Percentiles rank a stretch among this genome's conserved stretches.
These are phyloP conservation scores for Archips crataeganus DNA, from an alignment of 2,888 invertebrate species.

Conservation along the genomic window DNA sequence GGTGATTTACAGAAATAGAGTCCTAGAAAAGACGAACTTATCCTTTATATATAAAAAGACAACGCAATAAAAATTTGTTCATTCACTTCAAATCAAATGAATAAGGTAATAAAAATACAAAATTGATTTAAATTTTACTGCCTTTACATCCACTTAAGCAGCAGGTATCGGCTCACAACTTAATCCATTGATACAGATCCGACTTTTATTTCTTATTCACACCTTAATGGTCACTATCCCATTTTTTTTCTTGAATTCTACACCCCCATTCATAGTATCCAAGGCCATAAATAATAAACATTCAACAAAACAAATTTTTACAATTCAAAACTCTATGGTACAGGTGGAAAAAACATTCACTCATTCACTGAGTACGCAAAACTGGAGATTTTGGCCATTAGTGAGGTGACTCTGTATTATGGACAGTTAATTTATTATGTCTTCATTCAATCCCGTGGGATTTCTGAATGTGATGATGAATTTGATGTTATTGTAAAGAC, in stretches of 20 bases:
- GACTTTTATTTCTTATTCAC: constrained; percentile 41
- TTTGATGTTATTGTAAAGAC: constrained; percentile 58
- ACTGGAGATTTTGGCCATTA: constrained; percentile 54
- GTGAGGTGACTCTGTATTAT: constrained; percentile 56
- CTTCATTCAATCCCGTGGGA: constrained; percentile 81
- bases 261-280: constrained; percentile 51
- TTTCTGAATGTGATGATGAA: constrained; percentile 64
- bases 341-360: constrained; percentile 67
- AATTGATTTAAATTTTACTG: constrained; percentile 39
- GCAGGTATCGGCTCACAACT: constrained; percentile 44
- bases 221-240: constrained; percentile 50
- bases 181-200: constrained; percentile 50
- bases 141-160: constrained; percentile 29
- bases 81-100: constrained; percentile 12
- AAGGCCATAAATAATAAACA: constrained; percentile 76
- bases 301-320: constrained; percentile 82
- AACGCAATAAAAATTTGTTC: constrained; percentile 16
- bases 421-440: constrained; percentile 69
- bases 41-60: background rate
- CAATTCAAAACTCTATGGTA: constrained; percentile 63
- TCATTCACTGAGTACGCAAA: constrained; percentile 60
- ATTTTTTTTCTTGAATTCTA: constrained; percentile 42
- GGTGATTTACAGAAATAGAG: background rate
- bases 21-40: background rate
- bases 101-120: constrained; percentile 24